Base-by-base conservation (phyloP, 2,797 vertebrate species). In the Pelodytes ibericus region DNA sequence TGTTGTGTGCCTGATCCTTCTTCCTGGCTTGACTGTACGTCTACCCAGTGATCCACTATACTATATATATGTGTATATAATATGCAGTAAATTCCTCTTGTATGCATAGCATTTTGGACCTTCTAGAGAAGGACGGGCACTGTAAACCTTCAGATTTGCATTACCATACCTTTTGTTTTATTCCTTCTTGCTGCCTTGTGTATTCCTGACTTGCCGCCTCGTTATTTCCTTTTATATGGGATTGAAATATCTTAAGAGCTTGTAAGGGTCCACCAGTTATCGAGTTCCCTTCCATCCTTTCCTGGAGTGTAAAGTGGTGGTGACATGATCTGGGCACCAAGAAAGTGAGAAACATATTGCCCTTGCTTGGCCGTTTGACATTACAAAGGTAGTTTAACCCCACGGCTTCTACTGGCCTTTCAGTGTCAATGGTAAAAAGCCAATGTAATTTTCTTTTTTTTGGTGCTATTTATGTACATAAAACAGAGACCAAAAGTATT, bases 401-500 rank as follows among this genome's bases (percentile, higher is more conserved):
- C 16, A 47, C 4, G 16, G 44, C 16, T 47, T 3, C 16, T 53
- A 24, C n/a, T 16, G 11, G 49, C 49, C 24, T 53, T 53, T 24
- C n/a, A 22, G 8, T 1, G 49, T 22, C 18, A 22, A 13, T 44
- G 41, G 10, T 44, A 13, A 44, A 44, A 44, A 44, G 49, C 49
- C 49, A 53, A 22, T 20, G 1, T 53, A 20, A 20, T 53, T 2
- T 53, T n/a, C n/a, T 24, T 69, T 61, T 69, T 47, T 13, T 67
- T 41, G 75, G 69, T 79, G 71, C 71, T 73, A 79, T 67, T 79
- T 25, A 4, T 77, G 62, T 72, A 72, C 27, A 51, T 72, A 53
- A 71, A 76, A 61, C 31, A 73, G 68, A 72, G 76, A 79, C 76
- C 76, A 79, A 78, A 78, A 60, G 62, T 67, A 72, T 72, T 78